A percentile compares a stretch with the other conserved stretches of the same genome.
Conservation (phyloP, 2,888 invertebrate genomes). For the Andrena camellia region DNA sequence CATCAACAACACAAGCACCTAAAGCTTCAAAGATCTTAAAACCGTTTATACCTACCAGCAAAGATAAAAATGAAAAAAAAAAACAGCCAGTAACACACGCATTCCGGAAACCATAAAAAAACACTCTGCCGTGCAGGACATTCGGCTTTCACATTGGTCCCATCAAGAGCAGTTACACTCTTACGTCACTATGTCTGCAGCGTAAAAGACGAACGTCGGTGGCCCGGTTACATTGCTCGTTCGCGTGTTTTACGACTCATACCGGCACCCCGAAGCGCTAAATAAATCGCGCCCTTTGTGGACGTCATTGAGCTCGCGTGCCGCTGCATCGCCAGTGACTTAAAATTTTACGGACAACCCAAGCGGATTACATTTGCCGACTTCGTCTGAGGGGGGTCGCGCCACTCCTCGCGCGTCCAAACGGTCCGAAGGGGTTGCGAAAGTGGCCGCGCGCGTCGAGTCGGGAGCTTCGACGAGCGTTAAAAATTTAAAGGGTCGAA, state of each 20-base stretch:
- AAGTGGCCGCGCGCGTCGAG: not conserved
- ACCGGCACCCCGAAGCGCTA: conserved; percentile 37
- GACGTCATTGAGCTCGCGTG: conserved; percentile 24
- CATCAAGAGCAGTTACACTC: not conserved
- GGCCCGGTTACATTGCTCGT: conserved; percentile 62
- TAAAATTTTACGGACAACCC: conserved; percentile 65
- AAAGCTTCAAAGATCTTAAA: not conserved
- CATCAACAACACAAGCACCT: not conserved
- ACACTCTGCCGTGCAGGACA: not conserved
- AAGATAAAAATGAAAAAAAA: not conserved
- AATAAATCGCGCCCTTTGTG: conserved; percentile 63
- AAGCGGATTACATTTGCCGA: conserved; percentile 40
- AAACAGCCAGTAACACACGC: too few species aligned
- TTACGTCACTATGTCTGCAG: not conserved
- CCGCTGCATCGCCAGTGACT: conserved; percentile 42
- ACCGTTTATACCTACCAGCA: not conserved
- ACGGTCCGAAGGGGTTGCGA: conserved; percentile 24
- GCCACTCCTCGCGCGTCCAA: conserved; percentile 30
- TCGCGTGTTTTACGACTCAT: conserved; percentile 67
- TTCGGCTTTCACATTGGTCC: not conserved
- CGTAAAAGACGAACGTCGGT: conserved; percentile 2
- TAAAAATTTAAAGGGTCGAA: conserved; percentile 9
- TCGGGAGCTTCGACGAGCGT: not conserved
- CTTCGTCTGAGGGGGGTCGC: conserved; percentile 41
- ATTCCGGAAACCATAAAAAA: not conserved